Evolutionary conservation across 2,113 vertebrate genomes (phyloP).

Genomic region (Mirounga angustirostris): DNA sequence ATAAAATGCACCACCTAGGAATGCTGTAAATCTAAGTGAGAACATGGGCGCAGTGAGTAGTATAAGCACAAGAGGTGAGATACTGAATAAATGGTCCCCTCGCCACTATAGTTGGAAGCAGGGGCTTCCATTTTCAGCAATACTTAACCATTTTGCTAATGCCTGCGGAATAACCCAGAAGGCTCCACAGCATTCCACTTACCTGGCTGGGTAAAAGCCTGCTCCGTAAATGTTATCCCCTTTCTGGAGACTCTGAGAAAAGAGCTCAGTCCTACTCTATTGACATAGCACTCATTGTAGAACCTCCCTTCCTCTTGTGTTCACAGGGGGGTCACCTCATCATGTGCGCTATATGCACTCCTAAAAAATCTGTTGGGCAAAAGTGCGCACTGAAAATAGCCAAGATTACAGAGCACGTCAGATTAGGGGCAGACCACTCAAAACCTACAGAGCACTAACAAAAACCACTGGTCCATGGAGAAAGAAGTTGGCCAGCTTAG

Average conservation of each 20-base stretch:
- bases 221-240: not conserved
- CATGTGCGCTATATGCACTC: not conserved
- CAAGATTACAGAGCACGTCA: not conserved
- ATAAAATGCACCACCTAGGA: not conserved
- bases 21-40: not conserved
- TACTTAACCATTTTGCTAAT: not conserved
- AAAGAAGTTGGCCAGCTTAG: not conserved
- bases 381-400: not conserved
- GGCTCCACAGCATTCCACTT: not conserved
- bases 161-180: not conserved
- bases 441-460: not conserved
- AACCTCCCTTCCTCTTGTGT: not conserved
- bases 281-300: not conserved
- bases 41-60: too few species aligned
- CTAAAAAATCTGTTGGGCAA: not conserved
- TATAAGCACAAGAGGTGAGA: not conserved
- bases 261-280: not conserved
- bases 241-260: not conserved
- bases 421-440: not conserved
- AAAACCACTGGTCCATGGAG: not conserved
- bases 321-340: not conserved
- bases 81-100: not conserved
- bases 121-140: not conserved
- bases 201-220: not conserved
- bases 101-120: not conserved